phyloP scores from a whole-genome alignment of 2,888 invertebrate genomes.

The Alloscopus bannaensis region DNA sequence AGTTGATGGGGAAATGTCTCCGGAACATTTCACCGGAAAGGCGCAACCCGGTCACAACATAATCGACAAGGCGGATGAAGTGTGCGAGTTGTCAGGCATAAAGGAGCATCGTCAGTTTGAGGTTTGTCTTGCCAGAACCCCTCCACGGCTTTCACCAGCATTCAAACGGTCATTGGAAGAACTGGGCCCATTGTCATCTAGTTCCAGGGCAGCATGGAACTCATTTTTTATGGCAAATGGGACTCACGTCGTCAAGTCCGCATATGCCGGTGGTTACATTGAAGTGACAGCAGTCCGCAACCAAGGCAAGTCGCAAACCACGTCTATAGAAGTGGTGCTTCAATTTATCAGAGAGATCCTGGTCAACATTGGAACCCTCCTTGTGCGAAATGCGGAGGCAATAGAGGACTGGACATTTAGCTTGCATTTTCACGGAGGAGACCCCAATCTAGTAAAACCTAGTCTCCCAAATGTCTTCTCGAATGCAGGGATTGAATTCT shows the following conservation, averaged over 20 bases:
- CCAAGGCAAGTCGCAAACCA: neutral
- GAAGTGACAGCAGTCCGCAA: conserved; percentile 4
- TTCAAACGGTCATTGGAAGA: neutral
- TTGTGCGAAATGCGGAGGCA: neutral
- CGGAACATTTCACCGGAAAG: neutral
- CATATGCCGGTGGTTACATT: conserved; percentile 9
- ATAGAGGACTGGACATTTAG: conserved; percentile 1
- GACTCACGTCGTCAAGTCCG: conserved; percentile 3
- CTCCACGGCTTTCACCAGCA: neutral
- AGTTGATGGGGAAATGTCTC: neutral
- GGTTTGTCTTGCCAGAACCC: neutral
- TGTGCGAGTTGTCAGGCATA: neutral
- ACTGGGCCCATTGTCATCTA: neutral
- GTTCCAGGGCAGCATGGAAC: conserved; percentile 1
- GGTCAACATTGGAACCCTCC: conserved; percentile 8
- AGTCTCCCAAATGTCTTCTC: conserved; percentile 2
- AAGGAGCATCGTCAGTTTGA: conserved; percentile 6
- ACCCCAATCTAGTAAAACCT: neutral
- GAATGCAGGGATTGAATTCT: neutral
- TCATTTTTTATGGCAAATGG: neutral
- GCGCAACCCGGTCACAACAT: conserved; percentile 1
- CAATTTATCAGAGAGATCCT: neutral
- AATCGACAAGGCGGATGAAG: neutral
- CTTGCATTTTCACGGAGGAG: conserved; percentile 1
- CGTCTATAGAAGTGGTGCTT: neutral